Conservation (phyloP, 2,888 invertebrate genomes). For the Chymomyza amoena region DNA sequence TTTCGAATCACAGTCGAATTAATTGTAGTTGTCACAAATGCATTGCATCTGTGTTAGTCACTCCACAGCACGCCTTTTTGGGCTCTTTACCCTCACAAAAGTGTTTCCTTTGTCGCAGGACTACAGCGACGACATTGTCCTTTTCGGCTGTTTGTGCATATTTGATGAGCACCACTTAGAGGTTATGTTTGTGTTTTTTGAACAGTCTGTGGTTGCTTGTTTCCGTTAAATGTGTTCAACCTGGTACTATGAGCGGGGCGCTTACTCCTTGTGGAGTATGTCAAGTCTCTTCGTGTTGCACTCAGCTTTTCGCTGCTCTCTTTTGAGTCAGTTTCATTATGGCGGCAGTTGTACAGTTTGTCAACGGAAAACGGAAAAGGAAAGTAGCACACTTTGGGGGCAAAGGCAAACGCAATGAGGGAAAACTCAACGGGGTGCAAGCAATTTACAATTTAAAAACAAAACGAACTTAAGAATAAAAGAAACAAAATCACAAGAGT, state of each 20-base stretch:
- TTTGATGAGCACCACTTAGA: slow-evolving; percentile 50
- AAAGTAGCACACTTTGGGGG: slow-evolving; percentile 39
- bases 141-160: slow-evolving; percentile 54
- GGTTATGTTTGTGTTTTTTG: slow-evolving; percentile 48
- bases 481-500: slow-evolving; percentile 4
- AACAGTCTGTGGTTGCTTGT: slow-evolving; percentile 11
- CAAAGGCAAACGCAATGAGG: background rate
- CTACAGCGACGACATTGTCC: slow-evolving; percentile 37
- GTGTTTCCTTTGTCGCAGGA: background rate
- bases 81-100: background rate
- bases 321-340: background rate
- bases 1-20: slow-evolving; percentile 52
- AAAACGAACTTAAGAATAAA: slow-evolving; percentile 38
- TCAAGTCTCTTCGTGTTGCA: background rate
- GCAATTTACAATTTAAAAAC: slow-evolving; percentile 56
- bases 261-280: background rate
- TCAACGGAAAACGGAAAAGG: slow-evolving; percentile 29
- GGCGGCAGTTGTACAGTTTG: slow-evolving; percentile 27
- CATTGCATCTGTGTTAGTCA: slow-evolving; percentile 18
- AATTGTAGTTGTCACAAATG: slow-evolving; percentile 52
- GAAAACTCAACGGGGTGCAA: slow-evolving; percentile 43
- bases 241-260: background rate
- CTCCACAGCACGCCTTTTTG: too few species aligned
- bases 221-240: background rate
- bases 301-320: background rate